Conservation (phyloP, 1,140 invertebrate genomes). For the Platyscapa corneri region DNA sequence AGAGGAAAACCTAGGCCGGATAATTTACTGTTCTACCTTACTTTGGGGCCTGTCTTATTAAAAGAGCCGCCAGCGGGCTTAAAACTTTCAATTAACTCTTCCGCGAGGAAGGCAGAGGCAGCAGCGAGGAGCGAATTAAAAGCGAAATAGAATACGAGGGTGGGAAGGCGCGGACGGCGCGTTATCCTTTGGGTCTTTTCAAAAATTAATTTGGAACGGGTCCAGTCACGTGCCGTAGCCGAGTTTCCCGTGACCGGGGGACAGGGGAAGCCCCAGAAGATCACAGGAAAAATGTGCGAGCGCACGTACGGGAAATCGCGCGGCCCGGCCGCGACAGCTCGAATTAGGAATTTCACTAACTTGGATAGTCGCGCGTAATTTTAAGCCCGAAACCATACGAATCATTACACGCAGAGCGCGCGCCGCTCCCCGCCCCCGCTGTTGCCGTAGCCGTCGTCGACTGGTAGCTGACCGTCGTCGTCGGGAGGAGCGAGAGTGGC, state of each 20-base stretch:
- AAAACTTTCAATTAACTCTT: constrained; percentile 55
- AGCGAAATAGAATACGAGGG: constrained; percentile 46
- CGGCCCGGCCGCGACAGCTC: constrained; percentile 53
- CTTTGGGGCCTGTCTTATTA: constrained; percentile 52
- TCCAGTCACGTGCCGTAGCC: constrained; percentile 65
- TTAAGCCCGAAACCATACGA: constrained; percentile 75
- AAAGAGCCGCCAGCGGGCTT: constrained; percentile 48
- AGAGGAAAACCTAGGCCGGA: constrained; percentile 30
- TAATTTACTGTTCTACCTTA: constrained; percentile 47
- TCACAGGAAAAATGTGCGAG: constrained; percentile 73
- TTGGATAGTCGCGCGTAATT: constrained; percentile 74
- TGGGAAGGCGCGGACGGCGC: neutral
- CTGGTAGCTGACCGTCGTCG: neutral
- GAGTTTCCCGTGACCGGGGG: constrained; percentile 56
- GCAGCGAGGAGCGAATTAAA: constrained; percentile 49
- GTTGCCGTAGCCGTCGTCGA: neutral
- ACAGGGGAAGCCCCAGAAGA: constrained; percentile 71
- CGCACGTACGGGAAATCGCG: constrained; percentile 52
- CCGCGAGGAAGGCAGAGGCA: constrained; percentile 26
- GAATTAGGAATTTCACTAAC: constrained; percentile 75
- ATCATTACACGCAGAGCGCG: constrained; percentile 62
- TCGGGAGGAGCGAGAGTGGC: neutral
- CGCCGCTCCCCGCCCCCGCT: neutral
- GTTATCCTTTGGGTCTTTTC: constrained; percentile 65
- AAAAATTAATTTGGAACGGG: constrained; percentile 74